Conservation (phyloP, 2,797 vertebrate species). For the Paguma larvata region DNA sequence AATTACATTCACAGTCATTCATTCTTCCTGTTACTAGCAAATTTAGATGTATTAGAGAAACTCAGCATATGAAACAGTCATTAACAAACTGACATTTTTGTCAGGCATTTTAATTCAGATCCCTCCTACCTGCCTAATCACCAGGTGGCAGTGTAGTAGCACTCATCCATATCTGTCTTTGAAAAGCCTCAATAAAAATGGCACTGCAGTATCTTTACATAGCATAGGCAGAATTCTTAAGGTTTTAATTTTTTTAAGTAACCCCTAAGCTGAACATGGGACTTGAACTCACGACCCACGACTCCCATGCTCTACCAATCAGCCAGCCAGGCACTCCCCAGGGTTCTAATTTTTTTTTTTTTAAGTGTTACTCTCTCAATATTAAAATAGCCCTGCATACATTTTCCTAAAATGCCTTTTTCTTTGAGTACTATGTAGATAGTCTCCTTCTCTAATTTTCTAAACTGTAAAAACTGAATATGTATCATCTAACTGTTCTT, state of each 20-base stretch:
- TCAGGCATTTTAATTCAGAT: background rate
- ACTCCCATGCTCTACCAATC: background rate
- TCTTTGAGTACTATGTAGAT: background rate
- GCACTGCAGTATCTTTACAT: background rate
- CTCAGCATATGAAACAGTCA: background rate
- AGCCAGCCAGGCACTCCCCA: background rate
- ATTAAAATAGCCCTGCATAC: constrained; percentile 60
- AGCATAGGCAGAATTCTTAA: constrained; percentile 26
- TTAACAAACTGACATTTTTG: constrained; percentile 8
- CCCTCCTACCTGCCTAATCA: constrained; percentile 29
- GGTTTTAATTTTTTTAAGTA: background rate
- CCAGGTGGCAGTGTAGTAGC: constrained; percentile 72
- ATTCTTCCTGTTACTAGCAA: background rate
- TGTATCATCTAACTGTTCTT: background rate
- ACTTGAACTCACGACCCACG: background rate
- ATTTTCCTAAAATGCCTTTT: constrained; percentile 48
- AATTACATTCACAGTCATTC: background rate
- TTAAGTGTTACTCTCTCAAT: background rate
- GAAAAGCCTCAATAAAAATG: background rate
- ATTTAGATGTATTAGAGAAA: background rate
- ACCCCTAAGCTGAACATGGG: background rate
- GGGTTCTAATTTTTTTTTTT: background rate
- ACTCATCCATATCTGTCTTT: background rate
- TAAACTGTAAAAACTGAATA: constrained; percentile 32
- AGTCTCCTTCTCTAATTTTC: constrained; percentile 58